phyloP scores from a whole-genome alignment of 2,888 invertebrate genomes.

The Volucella inanis region DNA sequence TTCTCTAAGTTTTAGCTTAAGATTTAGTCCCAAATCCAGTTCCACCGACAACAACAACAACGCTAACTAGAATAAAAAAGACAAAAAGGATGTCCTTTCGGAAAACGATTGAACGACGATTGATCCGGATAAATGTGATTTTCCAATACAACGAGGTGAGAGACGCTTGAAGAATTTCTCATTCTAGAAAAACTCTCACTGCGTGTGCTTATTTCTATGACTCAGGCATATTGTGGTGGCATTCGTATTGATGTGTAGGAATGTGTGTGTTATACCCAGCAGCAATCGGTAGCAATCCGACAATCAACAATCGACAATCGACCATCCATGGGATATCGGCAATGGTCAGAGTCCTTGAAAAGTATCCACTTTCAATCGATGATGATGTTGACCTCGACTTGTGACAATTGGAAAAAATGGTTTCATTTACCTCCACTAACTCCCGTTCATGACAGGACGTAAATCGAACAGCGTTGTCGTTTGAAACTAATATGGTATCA shows the following conservation, averaged over 20 bases:
- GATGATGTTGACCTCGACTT: conserved; percentile 19
- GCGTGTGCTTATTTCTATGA: neutral
- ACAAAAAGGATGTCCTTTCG: conserved; percentile 50
- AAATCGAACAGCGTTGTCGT: no score
- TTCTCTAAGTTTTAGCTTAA: conserved; percentile 15
- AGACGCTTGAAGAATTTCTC: conserved; percentile 20
- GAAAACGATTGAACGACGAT: conserved; percentile 57
- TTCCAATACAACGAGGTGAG: conserved; percentile 37
- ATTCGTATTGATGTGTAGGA: no score
- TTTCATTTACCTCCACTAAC: neutral
- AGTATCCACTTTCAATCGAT: conserved; percentile 28
- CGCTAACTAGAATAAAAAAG: neutral
- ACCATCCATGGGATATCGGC: neutral
- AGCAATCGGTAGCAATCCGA: no score
- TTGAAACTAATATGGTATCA: no score
- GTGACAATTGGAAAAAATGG: conserved; percentile 2
- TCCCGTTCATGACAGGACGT: no score
- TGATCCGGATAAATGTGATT: conserved; percentile 72
- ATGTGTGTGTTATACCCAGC: no score
- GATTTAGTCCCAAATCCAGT: neutral
- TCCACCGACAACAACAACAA: neutral
- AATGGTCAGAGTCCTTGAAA: neutral
- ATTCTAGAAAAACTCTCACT: conserved; percentile 1
- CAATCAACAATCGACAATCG: no score
- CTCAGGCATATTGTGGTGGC: no score